These are phyloP conservation scores for Ovis aries DNA, from an alignment of 2,113 vertebrate genomes.

Conservation along the genomic window ARS-UI_Ramb_v3.0 NC_056058.1:56754501-56755000, in stretches of 20 bases:
- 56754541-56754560: neutral
- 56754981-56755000: neutral
- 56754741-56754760: neutral
- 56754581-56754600: neutral
- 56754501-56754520: neutral
- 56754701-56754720: neutral
- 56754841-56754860: neutral
- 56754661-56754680: neutral
- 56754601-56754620: neutral
- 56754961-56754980: neutral
- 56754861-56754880: neutral
- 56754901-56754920: neutral
- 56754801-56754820: neutral
- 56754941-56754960: neutral
- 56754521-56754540: neutral
- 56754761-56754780: neutral
- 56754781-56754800: neutral
- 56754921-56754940: neutral
- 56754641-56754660: neutral
- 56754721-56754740: neutral
- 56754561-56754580: neutral
- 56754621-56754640: neutral
- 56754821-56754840: neutral
- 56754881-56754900: neutral
- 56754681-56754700: neutral